Base-by-base conservation (phyloP, 2,888 invertebrate species). In the Eupithecia subfuscata region DNA sequence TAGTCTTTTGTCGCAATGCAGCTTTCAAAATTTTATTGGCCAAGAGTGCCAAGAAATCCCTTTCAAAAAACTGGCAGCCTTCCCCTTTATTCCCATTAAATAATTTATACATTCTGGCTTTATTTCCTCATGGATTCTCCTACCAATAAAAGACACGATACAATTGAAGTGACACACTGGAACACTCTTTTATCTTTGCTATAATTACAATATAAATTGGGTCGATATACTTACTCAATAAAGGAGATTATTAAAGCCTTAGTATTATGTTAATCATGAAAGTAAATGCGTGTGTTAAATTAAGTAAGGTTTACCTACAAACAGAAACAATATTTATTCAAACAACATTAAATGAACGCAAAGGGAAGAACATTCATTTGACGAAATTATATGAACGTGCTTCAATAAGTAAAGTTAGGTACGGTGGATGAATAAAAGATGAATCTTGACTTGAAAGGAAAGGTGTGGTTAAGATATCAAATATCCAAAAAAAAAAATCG, bases 171-270 rank as follows among this genome's bases (percentile, higher is more conserved):
- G 70, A 48, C 69, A 71, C 18, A 71, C 25, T 73, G 69, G 75
- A 73, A 43, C 70, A 75, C 11, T n/a, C n/a, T 71, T 65, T 75
- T 78, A 80, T 81, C 77, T 69, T 63, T 70, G 48, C 45, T 75
- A 69, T 30, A 71, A 80, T 80, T 76, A 74, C 74, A 70, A 43
- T 22, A 70, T 18, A 22, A 82, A 74, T 77, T 80, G 74, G 82
- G 80, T 77, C 78, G 77, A 78, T 79, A 79, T 14, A 25, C 18
- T n/a, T 52, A 56, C 22, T 56, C n/a, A 56, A 70, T 65, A 40
- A 60, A 64, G 4, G 34, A 34, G 64, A 34, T 64, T 16, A n/a
- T n/a, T 52, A n/a, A 9, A 9, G n/a, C n/a, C 7, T 9, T 63
- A 16, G 30, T 63, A 9, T 22, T 56, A n/a, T 22, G 56, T 12